Conservation (phyloP, 2,113 vertebrate genomes). For the Menidia beryllina region DNA sequence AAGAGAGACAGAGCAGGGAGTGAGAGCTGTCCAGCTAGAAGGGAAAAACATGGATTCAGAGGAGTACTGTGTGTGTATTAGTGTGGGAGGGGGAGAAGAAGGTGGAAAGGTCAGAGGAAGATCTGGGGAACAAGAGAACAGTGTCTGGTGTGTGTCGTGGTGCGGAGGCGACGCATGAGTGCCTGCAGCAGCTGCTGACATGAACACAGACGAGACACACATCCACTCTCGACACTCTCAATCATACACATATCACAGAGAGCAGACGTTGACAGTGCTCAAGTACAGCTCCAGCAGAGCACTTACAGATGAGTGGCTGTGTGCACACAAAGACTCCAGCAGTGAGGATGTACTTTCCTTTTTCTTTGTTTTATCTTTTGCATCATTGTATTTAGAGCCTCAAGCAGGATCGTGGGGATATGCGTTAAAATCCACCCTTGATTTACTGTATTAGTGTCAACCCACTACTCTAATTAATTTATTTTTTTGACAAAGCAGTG, state of each 20-base stretch:
- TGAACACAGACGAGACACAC: slow-evolving; percentile 70
- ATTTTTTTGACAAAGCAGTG: slow-evolving; percentile 9
- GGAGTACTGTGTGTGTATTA: slow-evolving; percentile 77
- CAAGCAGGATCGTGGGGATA: slow-evolving; percentile 21
- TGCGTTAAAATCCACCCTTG: slow-evolving; percentile 39
- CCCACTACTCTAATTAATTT: slow-evolving; percentile 9
- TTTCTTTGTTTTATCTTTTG: slow-evolving; percentile 79
- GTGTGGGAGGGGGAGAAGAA: slow-evolving; percentile 71
- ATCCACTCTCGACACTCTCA: slow-evolving; percentile 68
- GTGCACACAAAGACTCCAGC: slow-evolving; percentile 45
- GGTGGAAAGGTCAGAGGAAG: slow-evolving; percentile 81
- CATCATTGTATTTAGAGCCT: slow-evolving; percentile 40
- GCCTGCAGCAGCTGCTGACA: slow-evolving; percentile 79
- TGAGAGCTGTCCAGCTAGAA: slow-evolving; percentile 98
- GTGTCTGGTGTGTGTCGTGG: slow-evolving; percentile 81
- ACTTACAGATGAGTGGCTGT: slow-evolving; percentile 73
- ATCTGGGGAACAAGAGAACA: slow-evolving; percentile 80
- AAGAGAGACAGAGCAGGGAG: slow-evolving; percentile 86
- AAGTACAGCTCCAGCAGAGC: slow-evolving; percentile 72
- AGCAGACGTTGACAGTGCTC: slow-evolving; percentile 76
- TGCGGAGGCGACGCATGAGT: slow-evolving; percentile 82
- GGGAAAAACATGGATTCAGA: slow-evolving; percentile 98
- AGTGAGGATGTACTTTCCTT: slow-evolving; percentile 47
- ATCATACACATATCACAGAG: slow-evolving; percentile 77
- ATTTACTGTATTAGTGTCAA: slow-evolving; percentile 37